Percentiles rank a stretch among this genome's conserved stretches.
Evolutionary conservation across 2,113 vertebrate species (phyloP).

Genomic region (Tragulus kanchil): DNA sequence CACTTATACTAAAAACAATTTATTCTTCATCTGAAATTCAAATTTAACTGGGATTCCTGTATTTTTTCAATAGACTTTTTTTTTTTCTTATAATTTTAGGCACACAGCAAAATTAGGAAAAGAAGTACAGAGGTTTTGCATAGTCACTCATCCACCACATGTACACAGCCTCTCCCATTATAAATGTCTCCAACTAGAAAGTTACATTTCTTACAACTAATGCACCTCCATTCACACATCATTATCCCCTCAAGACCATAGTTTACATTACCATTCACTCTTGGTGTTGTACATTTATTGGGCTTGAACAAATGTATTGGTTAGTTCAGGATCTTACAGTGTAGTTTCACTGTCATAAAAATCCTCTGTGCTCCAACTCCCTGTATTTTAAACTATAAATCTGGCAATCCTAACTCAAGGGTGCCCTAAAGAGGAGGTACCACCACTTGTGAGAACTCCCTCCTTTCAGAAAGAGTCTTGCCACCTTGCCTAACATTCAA

Average conservation of each 20-base stretch:
- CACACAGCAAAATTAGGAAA: not conserved
- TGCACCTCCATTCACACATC: not conserved
- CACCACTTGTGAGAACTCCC: not conserved
- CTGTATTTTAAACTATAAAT: not conserved
- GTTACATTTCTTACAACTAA: not conserved
- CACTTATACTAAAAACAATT: not conserved
- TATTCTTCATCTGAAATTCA: not conserved
- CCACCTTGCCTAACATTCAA: not conserved
- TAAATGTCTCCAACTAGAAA: not conserved
- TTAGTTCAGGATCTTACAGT: not conserved
- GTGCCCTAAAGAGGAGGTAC: not conserved
- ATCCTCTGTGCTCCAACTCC: not conserved
- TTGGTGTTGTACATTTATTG: not conserved
- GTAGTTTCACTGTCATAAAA: not conserved
- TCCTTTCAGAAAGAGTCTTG: not conserved
- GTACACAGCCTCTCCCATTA: not conserved
- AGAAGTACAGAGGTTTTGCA: not conserved
- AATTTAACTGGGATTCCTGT: not conserved
- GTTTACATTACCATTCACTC: not conserved
- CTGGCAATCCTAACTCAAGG: not conserved
- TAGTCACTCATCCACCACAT: not conserved
- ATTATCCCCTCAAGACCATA: not conserved
- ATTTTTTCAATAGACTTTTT: not conserved
- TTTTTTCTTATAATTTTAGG: not conserved
- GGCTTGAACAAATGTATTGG: not conserved